phyloP scores from a whole-genome alignment of 2,113 vertebrate species.

The Passer montanus region DNA sequence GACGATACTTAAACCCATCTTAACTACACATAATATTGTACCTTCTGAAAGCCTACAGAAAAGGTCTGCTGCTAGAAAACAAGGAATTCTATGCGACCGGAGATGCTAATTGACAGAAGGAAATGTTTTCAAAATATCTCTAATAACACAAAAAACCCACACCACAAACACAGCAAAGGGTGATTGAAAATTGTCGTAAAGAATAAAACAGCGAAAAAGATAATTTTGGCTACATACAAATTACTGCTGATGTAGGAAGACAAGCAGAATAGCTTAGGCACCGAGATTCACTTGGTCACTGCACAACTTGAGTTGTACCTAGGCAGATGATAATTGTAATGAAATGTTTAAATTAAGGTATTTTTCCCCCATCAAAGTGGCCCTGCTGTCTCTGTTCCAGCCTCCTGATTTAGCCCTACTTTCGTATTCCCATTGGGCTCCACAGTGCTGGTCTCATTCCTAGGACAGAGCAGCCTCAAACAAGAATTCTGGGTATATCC shows the following conservation, averaged over 20 bases:
- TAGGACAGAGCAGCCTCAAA: not conserved
- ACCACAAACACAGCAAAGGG: not conserved
- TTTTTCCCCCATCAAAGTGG: not conserved
- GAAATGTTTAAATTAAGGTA: not conserved
- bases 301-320: not conserved
- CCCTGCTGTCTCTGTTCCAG: not conserved
- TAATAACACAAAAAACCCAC: not conserved
- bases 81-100: not conserved
- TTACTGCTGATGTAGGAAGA: not conserved
- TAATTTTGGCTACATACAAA: not conserved
- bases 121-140: not conserved
- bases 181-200: not conserved
- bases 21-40: not conserved
- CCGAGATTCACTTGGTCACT: not conserved
- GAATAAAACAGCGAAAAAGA: not conserved
- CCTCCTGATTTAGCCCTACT: not conserved
- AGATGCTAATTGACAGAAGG: not conserved
- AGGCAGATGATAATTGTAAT: not conserved
- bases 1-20: not conserved
- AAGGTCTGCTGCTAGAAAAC: not conserved
- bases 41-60: not conserved
- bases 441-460: not conserved
- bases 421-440: not conserved
- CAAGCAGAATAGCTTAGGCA: not conserved
- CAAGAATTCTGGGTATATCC: conserved; percentile 6